A percentile compares a stretch with the other conserved stretches of the same genome.
These are phyloP conservation scores for Porphyrio hochstetteri DNA, from an alignment of 2,113 vertebrate genomes.

Conservation along the genomic window DNA sequence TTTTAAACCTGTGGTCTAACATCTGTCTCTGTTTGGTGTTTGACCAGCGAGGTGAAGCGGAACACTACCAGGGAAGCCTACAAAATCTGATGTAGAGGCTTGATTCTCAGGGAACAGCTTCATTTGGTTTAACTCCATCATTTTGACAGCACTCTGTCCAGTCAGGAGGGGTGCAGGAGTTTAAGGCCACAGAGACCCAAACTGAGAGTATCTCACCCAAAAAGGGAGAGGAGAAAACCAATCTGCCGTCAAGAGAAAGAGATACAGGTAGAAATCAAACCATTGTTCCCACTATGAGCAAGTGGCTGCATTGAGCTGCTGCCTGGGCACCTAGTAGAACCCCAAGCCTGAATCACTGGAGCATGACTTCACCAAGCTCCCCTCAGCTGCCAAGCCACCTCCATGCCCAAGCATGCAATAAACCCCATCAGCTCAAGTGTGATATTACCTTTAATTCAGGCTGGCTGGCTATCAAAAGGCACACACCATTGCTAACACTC, in stretches of 20 bases:
- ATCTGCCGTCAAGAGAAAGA: background rate
- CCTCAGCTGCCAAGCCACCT: background rate
- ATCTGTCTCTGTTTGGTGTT: background rate
- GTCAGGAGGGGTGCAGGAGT: background rate
- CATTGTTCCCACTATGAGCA: fast-evolving
- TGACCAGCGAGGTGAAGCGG: background rate
- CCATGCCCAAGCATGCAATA: background rate
- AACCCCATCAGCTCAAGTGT: background rate
- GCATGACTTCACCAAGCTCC: background rate
- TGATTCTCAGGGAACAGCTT: background rate
- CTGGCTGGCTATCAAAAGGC: background rate
- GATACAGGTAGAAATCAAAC: background rate
- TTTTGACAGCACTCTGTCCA: background rate
- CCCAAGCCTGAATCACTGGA: background rate
- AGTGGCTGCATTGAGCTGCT: background rate
- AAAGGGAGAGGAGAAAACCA: background rate
- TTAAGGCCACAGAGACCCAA: background rate
- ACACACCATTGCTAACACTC: background rate
- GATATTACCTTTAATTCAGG: background rate
- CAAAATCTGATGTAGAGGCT: background rate
- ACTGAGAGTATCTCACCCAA: background rate
- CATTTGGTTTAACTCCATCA: background rate
- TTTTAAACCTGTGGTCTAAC: background rate
- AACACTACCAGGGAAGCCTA: background rate
- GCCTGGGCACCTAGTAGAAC: background rate